A percentile compares a stretch with the other conserved stretches of the same genome.
Evolutionary conservation across 2,113 vertebrate genomes (phyloP).

Genomic region (Petrocephalus microphthalmus): DNA sequence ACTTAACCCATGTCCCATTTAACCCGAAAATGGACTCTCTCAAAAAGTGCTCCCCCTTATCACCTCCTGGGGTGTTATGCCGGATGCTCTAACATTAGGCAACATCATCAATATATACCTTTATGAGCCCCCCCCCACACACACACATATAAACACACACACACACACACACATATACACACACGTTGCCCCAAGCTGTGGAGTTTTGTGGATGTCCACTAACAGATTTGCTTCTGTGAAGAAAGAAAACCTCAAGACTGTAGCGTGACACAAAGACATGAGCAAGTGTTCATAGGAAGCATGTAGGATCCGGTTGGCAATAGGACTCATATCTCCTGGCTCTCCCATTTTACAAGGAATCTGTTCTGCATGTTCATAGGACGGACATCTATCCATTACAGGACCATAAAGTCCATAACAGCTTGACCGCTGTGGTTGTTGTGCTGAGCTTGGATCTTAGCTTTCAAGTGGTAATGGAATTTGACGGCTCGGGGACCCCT

Average conservation of each 20-base stretch:
- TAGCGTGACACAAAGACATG: background rate
- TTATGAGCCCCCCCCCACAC: background rate
- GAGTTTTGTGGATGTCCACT: background rate
- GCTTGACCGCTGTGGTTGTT: background rate
- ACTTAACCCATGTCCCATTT: background rate
- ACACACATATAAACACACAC: background rate
- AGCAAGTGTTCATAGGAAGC: background rate
- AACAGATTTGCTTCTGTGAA: background rate
- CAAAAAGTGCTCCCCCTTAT: background rate
- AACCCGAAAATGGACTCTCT: background rate
- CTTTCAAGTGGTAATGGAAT: slow-evolving; percentile 16
- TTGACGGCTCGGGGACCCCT: background rate
- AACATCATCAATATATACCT: background rate
- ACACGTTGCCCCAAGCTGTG: no score
- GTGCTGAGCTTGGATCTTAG: slow-evolving; percentile 9
- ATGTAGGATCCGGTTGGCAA: background rate
- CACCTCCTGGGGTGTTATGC: background rate
- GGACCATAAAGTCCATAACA: background rate
- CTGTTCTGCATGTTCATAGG: background rate
- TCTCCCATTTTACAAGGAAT: background rate
- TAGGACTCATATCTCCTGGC: no score
- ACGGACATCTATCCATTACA: background rate
- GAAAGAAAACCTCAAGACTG: background rate
- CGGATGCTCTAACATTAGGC: background rate
- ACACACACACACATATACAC: background rate